These are phyloP conservation scores for Nyctibius grandis DNA, from an alignment of 2,797 vertebrate genomes.

Conservation along the genomic window DNA sequence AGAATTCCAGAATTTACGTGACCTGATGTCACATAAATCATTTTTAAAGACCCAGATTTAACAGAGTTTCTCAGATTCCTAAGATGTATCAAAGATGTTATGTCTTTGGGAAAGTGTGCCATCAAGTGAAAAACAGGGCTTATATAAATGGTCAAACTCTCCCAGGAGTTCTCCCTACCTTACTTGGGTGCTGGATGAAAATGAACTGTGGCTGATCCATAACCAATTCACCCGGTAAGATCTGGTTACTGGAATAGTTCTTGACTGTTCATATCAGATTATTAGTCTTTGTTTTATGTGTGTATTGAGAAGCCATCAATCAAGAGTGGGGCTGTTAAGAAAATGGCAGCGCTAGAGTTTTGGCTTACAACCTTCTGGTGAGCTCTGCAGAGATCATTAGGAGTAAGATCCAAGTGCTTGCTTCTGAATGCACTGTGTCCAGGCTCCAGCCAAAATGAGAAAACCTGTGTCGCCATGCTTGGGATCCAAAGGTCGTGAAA, in stretches of 20 bases:
- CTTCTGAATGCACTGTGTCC: background rate
- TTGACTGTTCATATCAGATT: background rate
- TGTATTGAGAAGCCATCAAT: fast-evolving
- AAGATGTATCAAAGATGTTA: background rate
- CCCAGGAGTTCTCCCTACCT: background rate
- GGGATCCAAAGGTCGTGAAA: background rate
- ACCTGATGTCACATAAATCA: background rate
- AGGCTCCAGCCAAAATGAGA: background rate
- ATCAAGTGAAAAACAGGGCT: background rate
- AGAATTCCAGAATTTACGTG: background rate
- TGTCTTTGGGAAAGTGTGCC: background rate
- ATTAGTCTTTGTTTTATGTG: background rate
- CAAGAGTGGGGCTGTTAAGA: background rate
- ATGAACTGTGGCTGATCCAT: background rate
- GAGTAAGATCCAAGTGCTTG: background rate
- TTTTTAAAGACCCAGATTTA: background rate
- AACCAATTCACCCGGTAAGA: background rate
- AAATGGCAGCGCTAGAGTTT: background rate
- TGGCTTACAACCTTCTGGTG: background rate
- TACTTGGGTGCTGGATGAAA: background rate
- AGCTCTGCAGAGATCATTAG: background rate
- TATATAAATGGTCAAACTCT: background rate
- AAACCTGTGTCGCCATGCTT: background rate
- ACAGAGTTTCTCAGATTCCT: background rate
- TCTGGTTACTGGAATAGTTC: background rate